Conservation (phyloP, 1,140 invertebrate genomes). For the Diorhabda elongata region DNA sequence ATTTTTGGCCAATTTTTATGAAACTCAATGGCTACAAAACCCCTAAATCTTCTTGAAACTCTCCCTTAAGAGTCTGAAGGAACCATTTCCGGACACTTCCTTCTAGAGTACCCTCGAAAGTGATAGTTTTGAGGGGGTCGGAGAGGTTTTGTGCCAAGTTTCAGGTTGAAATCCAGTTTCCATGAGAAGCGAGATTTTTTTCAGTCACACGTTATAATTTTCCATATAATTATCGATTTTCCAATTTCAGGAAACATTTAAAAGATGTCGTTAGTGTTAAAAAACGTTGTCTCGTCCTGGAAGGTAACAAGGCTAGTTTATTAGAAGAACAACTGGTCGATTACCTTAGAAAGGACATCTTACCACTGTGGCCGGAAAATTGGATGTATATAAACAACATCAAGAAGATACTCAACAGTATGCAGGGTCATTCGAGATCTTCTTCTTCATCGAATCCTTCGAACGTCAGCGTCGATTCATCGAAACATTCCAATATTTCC, state of each 20-base stretch:
- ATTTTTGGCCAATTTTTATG: too few relatives aligned
- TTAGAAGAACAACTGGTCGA: slow-evolving; percentile 37
- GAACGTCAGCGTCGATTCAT: not conserved
- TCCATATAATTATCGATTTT: too few relatives aligned
- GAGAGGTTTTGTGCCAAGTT: too few relatives aligned
- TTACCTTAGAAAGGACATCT: slow-evolving; percentile 39
- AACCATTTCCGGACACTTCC: too few relatives aligned
- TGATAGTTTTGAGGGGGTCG: too few relatives aligned
- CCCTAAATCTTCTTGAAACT: too few relatives aligned
- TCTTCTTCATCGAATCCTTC: not conserved
- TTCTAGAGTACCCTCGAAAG: too few relatives aligned
- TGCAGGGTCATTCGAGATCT: slow-evolving; percentile 19
- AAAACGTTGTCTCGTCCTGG: slow-evolving; percentile 40
- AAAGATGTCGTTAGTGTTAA: slow-evolving; percentile 42
- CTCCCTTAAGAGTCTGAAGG: too few relatives aligned
- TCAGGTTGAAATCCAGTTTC: too few relatives aligned
- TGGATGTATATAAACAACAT: slow-evolving; percentile 45
- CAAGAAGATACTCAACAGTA: slow-evolving; percentile 36
- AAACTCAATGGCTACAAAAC: too few relatives aligned
- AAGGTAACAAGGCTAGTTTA: slow-evolving; percentile 42
- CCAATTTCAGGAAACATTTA: slow-evolving; percentile 36
- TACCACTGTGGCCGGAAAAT: slow-evolving; percentile 44
- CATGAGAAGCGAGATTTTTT: too few relatives aligned
- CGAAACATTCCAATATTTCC: slow-evolving; percentile 26
- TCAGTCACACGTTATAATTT: too few relatives aligned